phyloP scores from a whole-genome alignment of 2,888 invertebrate species.

The Saturnia pavonia region DNA sequence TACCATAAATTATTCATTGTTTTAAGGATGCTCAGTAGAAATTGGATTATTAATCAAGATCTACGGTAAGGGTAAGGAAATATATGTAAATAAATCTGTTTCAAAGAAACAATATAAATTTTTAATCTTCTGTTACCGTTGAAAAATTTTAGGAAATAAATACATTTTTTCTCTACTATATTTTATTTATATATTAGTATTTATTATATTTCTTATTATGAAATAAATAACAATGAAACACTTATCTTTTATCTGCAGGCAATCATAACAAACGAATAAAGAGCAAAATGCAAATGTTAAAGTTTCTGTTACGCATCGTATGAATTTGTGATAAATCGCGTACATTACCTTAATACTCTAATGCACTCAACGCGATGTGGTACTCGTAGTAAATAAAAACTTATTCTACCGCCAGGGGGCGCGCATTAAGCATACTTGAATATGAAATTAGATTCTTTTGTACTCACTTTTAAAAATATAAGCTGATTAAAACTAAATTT shows the following conservation, averaged over 20 bases:
- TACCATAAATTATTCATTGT: background rate
- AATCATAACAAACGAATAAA: background rate
- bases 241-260: background rate
- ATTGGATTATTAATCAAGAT: background rate
- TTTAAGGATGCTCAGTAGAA: background rate
- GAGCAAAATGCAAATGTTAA: slow-evolving; percentile 2
- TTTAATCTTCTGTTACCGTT: too few species aligned
- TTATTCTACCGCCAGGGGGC: background rate
- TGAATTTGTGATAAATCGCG: slow-evolving; percentile 39
- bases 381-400: slow-evolving; percentile 40
- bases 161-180: background rate
- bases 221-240: background rate
- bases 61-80: background rate
- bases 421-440: background rate
- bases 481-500: background rate
- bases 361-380: slow-evolving; percentile 48
- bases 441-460: background rate
- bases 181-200: too few species aligned
- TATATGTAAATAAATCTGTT: background rate
- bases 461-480: background rate
- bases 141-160: background rate
- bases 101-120: background rate
- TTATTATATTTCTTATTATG: too few species aligned
- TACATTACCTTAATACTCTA: slow-evolving; percentile 50
- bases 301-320: slow-evolving; percentile 23